These are phyloP conservation scores for Lasioglossum marginatum DNA, from an alignment of 2,888 invertebrate genomes.

Conservation along the genomic window DNA sequence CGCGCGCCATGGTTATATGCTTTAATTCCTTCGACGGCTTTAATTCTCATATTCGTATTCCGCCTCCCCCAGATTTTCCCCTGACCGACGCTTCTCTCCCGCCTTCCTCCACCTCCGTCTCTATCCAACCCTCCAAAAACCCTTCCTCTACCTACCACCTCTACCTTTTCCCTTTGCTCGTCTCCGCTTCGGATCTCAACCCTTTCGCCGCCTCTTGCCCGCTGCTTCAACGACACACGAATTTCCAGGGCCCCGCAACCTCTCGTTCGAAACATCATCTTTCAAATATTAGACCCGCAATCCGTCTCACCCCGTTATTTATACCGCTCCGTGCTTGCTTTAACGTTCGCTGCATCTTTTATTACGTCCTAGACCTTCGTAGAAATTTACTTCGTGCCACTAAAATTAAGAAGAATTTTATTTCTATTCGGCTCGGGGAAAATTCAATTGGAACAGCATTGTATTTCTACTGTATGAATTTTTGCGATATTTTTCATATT, in stretches of 20 bases:
- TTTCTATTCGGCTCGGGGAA: background rate
- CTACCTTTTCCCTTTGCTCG: slow-evolving; percentile 55
- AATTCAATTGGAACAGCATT: background rate
- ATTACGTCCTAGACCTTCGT: background rate
- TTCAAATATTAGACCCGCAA: slow-evolving; percentile 17
- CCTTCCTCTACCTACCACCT: slow-evolving; percentile 55
- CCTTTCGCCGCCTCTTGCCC: slow-evolving; percentile 73
- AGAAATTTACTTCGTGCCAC: background rate
- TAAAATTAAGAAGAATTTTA: background rate
- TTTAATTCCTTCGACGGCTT: slow-evolving; percentile 84
- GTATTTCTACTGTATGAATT: background rate
- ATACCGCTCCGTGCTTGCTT: background rate
- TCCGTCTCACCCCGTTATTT: background rate
- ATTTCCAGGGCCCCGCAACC: slow-evolving; percentile 67
- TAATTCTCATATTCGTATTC: slow-evolving; percentile 84
- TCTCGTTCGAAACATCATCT: slow-evolving; percentile 29
- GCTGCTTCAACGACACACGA: slow-evolving; percentile 71
- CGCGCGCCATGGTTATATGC: slow-evolving; percentile 78
- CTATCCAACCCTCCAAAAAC: slow-evolving; percentile 1
- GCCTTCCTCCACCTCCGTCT: slow-evolving; percentile 31
- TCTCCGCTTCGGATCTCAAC: slow-evolving; percentile 68
- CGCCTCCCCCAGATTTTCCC: slow-evolving; percentile 68
- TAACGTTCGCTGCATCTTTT: background rate
- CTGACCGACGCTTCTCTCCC: slow-evolving; percentile 60
- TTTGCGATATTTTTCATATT: background rate